Evolutionary conservation across 1,140 invertebrate genomes (phyloP).

Genomic region (Drosophila oshimai): DNA sequence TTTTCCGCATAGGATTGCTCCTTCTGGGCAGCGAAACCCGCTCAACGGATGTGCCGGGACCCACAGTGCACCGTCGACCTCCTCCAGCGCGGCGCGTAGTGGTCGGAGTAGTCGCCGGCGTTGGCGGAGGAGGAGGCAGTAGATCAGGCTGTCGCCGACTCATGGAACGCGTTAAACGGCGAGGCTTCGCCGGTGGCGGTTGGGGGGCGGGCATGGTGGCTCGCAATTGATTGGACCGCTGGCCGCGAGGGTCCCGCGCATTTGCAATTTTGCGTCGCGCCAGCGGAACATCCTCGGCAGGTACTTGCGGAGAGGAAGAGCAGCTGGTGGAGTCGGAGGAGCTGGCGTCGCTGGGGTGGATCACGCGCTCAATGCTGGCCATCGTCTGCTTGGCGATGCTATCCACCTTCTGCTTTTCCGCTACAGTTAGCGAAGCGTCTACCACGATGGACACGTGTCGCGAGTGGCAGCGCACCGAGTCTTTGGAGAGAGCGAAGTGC

Average conservation of each 20-base stretch:
- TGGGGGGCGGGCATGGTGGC: conserved; percentile 57
- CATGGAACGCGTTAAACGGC: conserved; percentile 52
- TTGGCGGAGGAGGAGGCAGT: background rate
- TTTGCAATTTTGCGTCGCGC: conserved; percentile 5
- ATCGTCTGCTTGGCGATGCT: conserved; percentile 46
- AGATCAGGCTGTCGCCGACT: conserved; percentile 31
- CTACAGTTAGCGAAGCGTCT: conserved; percentile 41
- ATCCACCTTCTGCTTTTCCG: conserved; percentile 34
- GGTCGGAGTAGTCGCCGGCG: background rate
- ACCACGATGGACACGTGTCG: conserved; percentile 63
- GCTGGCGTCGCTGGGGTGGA: conserved; percentile 19
- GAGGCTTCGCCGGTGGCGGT: conserved; percentile 23
- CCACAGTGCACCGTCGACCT: conserved; percentile 27
- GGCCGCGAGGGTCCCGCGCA: conserved; percentile 84
- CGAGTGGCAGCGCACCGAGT: conserved; percentile 48
- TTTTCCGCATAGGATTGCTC: conserved; percentile 7
- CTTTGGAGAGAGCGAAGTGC: conserved; percentile 3
- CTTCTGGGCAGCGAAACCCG: background rate
- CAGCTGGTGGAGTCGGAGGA: background rate
- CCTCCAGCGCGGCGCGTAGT: background rate
- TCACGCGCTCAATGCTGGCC: conserved; percentile 53
- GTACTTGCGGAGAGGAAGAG: background rate
- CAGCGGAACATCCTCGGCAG: background rate
- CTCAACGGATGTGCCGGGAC: background rate
- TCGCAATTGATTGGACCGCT: conserved; percentile 37